A percentile compares a stretch with the other conserved stretches of the same genome.
phyloP scores from a whole-genome alignment of 1,140 invertebrate species.

The Scaptodrosophila lebanonensis region DNA sequence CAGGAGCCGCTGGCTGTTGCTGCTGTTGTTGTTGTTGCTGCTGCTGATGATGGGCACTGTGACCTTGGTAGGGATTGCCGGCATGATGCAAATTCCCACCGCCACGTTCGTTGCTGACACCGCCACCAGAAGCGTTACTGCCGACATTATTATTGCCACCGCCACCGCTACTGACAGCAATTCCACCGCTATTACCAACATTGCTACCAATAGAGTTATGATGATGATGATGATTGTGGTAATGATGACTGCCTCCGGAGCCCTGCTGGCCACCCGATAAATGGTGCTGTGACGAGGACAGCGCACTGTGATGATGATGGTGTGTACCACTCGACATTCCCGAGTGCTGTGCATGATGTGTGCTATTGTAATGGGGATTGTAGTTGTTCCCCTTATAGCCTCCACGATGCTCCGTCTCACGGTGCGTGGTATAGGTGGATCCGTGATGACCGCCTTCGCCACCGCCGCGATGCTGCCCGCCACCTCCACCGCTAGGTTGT shows the following conservation, averaged over 20 bases:
- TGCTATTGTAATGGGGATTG: conserved; percentile 74
- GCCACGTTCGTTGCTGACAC: conserved; percentile 40
- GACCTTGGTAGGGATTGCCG: conserved; percentile 51
- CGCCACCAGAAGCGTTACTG: conserved; percentile 14
- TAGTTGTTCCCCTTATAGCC: conserved; percentile 75
- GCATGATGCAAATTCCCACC: conserved; percentile 40
- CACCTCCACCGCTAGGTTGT: conserved; percentile 21
- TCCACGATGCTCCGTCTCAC: conserved; percentile 60
- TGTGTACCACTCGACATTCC: conserved; percentile 44
- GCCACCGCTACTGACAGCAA: conserved; percentile 33
- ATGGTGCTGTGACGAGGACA: conserved; percentile 50
- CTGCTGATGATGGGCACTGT: conserved; percentile 53
- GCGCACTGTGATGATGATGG: conserved; percentile 48
- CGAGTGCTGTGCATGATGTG: conserved; percentile 60
- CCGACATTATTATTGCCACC: background rate
- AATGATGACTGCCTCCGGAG: conserved; percentile 38
- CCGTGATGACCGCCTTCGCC: conserved; percentile 47
- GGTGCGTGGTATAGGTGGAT: conserved; percentile 32
- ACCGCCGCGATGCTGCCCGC: conserved; percentile 41
- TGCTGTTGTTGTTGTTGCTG: conserved; percentile 69
- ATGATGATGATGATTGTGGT: conserved; percentile 52
- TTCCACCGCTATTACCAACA: conserved; percentile 56
- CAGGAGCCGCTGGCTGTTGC: conserved; percentile 53
- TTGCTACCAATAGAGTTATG: conserved; percentile 65
- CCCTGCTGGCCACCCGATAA: conserved; percentile 43